Evolutionary conservation across 37 sponge, comb jelly and placozoan genomes (phyloP).

Genomic region (Dysidea cf. avara): DNA sequence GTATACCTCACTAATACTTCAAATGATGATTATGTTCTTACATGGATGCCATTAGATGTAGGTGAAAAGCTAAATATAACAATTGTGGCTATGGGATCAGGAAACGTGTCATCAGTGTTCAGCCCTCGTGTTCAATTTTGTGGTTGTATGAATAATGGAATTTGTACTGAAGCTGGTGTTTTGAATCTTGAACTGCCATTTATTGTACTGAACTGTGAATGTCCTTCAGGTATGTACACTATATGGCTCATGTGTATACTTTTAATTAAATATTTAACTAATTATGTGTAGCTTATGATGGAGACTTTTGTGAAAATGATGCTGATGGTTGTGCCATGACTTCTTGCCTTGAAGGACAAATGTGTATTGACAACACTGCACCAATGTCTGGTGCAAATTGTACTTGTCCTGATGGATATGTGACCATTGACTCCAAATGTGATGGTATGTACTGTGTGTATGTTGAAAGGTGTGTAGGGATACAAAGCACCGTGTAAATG

Average conservation of each 20-base stretch:
- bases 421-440: slow-evolving; percentile 49
- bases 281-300: slow-evolving; percentile 48
- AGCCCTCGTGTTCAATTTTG: slow-evolving; percentile 41
- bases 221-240: slow-evolving; percentile 49
- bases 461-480: too few species aligned
- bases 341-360: slow-evolving; percentile 48
- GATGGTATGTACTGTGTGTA: slow-evolving; percentile 53
- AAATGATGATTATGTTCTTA: slow-evolving; percentile 11
- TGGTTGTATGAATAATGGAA: slow-evolving; percentile 49
- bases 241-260: slow-evolving; percentile 30
- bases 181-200: slow-evolving; percentile 1
- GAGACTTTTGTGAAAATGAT: slow-evolving; percentile 47
- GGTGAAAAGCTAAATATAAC: not conserved
- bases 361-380: slow-evolving; percentile 46
- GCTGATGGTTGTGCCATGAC: slow-evolving; percentile 54
- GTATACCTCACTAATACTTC: not conserved
- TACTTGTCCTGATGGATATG: slow-evolving; percentile 50
- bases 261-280: too few species aligned
- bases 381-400: slow-evolving; percentile 53
- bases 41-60: slow-evolving; percentile 1
- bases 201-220: slow-evolving; percentile 39
- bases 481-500: too few species aligned
- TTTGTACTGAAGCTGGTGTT: slow-evolving; percentile 48
- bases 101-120: slow-evolving; percentile 8
- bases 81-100: slow-evolving; percentile 12